Conservation (phyloP, 2,888 invertebrate genomes). For the Drosophila bunnanda region DNA sequence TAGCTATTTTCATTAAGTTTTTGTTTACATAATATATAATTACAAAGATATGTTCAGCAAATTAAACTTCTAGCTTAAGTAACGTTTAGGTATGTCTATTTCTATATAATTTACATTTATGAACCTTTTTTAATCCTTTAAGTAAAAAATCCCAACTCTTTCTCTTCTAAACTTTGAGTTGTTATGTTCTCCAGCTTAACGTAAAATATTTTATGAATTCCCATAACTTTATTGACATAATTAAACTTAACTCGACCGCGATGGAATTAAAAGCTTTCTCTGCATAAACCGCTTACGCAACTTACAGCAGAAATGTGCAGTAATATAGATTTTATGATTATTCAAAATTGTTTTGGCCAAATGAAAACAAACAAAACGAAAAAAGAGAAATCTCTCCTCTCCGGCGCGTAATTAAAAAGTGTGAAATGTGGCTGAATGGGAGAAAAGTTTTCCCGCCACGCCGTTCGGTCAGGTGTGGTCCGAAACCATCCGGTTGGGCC, state of each 20-base stretch:
- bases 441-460: conserved; percentile 16
- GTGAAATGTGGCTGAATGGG: conserved; percentile 29
- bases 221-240: conserved; percentile 13
- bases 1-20: background rate
- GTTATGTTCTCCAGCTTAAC: background rate
- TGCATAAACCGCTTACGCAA: conserved; percentile 25
- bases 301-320: conserved; percentile 12
- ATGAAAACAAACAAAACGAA: conserved; percentile 17
- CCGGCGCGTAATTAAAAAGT: conserved; percentile 33
- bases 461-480: conserved; percentile 22
- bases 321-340: conserved; percentile 49
- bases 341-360: conserved; percentile 28
- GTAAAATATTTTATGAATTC: background rate
- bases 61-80: background rate
- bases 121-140: background rate
- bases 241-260: background rate
- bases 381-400: conserved; percentile 38
- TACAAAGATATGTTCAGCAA: background rate
- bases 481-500: conserved; percentile 23
- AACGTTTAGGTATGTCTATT: no score
- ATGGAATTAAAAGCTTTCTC: conserved; percentile 17
- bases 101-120: background rate
- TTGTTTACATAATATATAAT: background rate
- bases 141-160: background rate
- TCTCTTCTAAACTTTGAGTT: no score